Percentiles rank a stretch among this genome's conserved stretches.
Conservation (phyloP, 2,113 vertebrate genomes). For the Aphyosemion australe region DNA sequence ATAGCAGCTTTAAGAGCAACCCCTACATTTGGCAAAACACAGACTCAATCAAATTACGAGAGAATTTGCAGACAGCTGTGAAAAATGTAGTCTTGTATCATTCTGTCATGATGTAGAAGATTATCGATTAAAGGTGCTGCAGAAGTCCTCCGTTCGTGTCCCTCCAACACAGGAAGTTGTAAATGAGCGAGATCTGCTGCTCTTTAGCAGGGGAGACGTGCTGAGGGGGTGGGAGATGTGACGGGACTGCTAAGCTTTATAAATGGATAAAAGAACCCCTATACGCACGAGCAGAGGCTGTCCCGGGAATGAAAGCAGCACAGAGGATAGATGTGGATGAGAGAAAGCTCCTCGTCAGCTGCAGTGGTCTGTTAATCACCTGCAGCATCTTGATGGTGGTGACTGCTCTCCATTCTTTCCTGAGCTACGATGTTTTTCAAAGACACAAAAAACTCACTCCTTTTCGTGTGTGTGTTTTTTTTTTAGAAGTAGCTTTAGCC, state of each 20-base stretch:
- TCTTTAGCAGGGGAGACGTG: conserved; percentile 44
- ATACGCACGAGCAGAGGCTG: conserved; percentile 58
- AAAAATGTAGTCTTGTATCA: not conserved
- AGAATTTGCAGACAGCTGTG: too few relatives aligned
- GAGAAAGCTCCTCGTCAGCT: conserved; percentile 29
- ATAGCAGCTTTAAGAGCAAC: too few relatives aligned
- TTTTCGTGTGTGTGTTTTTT: conserved; percentile 15
- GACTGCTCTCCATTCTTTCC: conserved; percentile 15
- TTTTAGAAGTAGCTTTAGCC: conserved; percentile 28
- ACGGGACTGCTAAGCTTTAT: conserved; percentile 69
- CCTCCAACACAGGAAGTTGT: conserved; percentile 18
- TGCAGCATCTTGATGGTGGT: conserved; percentile 28
- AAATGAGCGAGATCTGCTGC: conserved; percentile 23
- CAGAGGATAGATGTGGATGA: conserved; percentile 28
- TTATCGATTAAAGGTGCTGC: conserved; percentile 4
- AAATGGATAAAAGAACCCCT: conserved; percentile 65
- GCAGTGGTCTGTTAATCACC: conserved; percentile 33
- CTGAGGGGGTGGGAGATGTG: conserved; percentile 60
- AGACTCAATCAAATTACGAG: too few relatives aligned
- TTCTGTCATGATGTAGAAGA: conserved; percentile 6
- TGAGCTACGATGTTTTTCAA: conserved; percentile 23
- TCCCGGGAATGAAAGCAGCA: conserved; percentile 49
- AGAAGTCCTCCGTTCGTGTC: conserved; percentile 14
- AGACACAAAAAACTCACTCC: conserved; percentile 21
- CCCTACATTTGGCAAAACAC: too few relatives aligned